Base-by-base conservation (phyloP, 2,797 vertebrate genomes). In the Myripristis murdjan region DNA sequence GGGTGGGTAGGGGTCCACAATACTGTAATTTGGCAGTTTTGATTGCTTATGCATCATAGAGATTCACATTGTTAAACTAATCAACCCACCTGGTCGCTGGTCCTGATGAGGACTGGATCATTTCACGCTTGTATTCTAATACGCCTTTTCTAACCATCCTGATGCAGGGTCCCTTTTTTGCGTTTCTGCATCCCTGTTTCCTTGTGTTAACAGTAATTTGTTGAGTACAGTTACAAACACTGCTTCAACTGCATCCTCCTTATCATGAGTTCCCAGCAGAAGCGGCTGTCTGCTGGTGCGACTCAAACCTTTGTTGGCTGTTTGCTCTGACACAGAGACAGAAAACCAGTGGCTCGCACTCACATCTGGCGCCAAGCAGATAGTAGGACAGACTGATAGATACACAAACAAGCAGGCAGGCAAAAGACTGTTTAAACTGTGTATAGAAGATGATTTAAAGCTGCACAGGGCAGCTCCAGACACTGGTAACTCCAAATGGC, bases 231-330 rank as follows among this genome's bases (percentile, higher is more conserved):
- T 41, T 52, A 44, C 47, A 75, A 70, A 64, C 41, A 35, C 39
- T 64, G 63, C 37, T 61, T 64, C 41, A 64, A 56, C 28, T 48
- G 28, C 5, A 39, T 48, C 18, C 0, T 23, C 31, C 47, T 78
- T 81, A 87, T 87, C 79, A 70, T 65, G 33, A 7, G 15, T 11
- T 16, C 7, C 57, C 77, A 83, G 79, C 44, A 51, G 28, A 43
- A 41, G 24, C 3, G 0, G 33, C 57, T 15, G 7, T 39, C n/a
- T 14, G 24, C 49, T 23, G 49, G 47, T 12, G 35, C 63, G 56
- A n/a, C 0, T 54, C n/a, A 57, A 31, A 31, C 15, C 44, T 67
- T 58, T 79, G 55, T 48, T 31, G 58, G 10, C 39, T 3, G 63
- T 76, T 71, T 78, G 62, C 64, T 70, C 73, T 71, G 57, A 76